phyloP scores from a whole-genome alignment of 2,113 vertebrate species.

The Grantiella picta region DNA sequence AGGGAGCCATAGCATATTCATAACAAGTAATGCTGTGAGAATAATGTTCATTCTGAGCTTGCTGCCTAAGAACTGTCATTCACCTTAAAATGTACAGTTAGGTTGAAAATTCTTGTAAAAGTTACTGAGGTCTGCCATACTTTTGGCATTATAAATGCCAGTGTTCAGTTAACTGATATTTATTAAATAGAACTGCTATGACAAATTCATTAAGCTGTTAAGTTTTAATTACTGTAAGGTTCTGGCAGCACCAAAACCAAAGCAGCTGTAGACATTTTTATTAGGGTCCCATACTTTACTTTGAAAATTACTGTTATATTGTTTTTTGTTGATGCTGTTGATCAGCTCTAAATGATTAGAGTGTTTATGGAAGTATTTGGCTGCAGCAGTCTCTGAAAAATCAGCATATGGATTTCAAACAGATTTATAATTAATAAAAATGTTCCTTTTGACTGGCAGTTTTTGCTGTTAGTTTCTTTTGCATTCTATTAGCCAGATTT shows the following conservation, averaged over 20 bases:
- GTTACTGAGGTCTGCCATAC: neutral
- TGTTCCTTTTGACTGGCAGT: neutral
- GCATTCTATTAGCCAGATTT: neutral
- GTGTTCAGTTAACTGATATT: neutral
- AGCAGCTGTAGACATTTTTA: neutral
- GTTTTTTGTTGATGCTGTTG: neutral
- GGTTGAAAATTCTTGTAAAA: constrained; percentile 13
- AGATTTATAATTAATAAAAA: neutral
- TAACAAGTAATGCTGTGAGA: constrained; percentile 20
- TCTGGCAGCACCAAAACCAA: neutral
- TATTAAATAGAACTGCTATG: neutral
- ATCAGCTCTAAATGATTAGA: neutral
- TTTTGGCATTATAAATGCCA: neutral
- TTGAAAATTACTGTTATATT: neutral
- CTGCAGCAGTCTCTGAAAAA: neutral
- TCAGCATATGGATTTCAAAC: neutral
- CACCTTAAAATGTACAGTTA: neutral
- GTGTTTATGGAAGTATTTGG: neutral
- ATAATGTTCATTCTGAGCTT: neutral
- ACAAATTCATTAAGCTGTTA: neutral
- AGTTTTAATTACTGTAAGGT: neutral
- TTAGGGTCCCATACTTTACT: neutral
- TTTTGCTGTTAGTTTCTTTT: neutral
- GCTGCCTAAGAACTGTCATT: neutral
- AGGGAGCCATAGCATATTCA: neutral